phyloP scores from a whole-genome alignment of 2,113 vertebrate genomes.

The Halcyon malimbica region DNA sequence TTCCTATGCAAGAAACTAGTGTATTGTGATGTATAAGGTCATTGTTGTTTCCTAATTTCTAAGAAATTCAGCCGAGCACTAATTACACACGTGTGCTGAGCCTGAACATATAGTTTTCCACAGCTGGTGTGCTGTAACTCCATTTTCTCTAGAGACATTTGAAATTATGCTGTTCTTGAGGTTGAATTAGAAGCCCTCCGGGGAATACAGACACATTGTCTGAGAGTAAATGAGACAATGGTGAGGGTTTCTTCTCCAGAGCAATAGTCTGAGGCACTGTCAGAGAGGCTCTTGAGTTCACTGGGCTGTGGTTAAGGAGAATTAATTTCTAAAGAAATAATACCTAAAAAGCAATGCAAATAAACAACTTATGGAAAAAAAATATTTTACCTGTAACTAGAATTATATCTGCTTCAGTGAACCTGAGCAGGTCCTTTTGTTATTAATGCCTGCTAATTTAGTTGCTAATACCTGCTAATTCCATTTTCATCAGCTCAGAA shows the following conservation, averaged over 20 bases:
- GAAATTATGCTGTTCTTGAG: neutral
- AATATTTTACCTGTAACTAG: neutral
- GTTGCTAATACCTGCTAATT: conserved; percentile 52
- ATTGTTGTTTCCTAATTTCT: neutral
- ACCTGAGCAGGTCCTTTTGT: neutral
- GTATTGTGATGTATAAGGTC: neutral
- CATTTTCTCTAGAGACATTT: neutral
- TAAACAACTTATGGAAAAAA: neutral
- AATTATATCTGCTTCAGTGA: conserved; percentile 25
- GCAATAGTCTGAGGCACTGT: neutral
- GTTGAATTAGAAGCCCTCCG: neutral
- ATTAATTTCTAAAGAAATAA: neutral
- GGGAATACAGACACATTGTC: neutral
- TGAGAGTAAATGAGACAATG: neutral
- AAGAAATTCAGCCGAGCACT: neutral
- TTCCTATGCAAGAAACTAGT: neutral
- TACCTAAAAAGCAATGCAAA: neutral
- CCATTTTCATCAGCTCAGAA: conserved; percentile 22
- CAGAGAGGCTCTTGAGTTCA: neutral
- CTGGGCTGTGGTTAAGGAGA: neutral
- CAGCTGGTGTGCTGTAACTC: neutral
- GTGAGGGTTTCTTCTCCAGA: neutral
- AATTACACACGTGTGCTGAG: neutral
- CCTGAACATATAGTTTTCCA: neutral
- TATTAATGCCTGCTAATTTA: conserved; percentile 16